Conservation (phyloP, 2,888 invertebrate genomes). For the Saturnia japonica region DNA sequence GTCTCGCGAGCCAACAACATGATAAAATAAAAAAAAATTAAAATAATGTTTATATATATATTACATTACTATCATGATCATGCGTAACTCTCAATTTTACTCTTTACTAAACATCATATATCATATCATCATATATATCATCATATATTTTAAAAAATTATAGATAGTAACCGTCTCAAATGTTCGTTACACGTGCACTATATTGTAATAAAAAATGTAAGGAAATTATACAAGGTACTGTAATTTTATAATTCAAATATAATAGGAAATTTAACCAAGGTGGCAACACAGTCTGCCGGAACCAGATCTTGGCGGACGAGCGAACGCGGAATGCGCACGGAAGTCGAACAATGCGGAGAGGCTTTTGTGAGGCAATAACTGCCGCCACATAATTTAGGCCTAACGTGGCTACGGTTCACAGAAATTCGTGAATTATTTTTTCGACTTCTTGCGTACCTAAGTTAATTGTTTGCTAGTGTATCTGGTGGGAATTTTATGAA, state of each 20-base stretch:
- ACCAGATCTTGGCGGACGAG: slow-evolving; percentile 35
- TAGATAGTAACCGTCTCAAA: too few relatives aligned
- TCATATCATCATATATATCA: too few relatives aligned
- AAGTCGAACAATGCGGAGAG: slow-evolving; percentile 41
- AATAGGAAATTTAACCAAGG: slow-evolving; percentile 14
- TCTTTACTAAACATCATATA: too few relatives aligned
- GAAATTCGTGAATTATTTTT: slow-evolving; percentile 27
- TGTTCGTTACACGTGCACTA: too few relatives aligned
- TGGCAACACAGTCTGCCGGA: slow-evolving; percentile 28
- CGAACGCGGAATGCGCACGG: slow-evolving; percentile 33
- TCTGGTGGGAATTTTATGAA: background rate
- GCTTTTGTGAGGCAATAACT: slow-evolving; percentile 44
- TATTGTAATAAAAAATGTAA: background rate
- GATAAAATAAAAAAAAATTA: too few relatives aligned
- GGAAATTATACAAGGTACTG: background rate
- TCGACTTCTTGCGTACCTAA: slow-evolving; percentile 6
- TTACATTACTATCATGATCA: too few relatives aligned
- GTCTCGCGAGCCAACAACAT: too few relatives aligned
- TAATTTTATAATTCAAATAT: slow-evolving; percentile 3
- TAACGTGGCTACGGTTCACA: slow-evolving; percentile 25
- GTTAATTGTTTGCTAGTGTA: background rate
- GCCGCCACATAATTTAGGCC: slow-evolving; percentile 36
- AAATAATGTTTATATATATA: too few relatives aligned
- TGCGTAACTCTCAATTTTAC: too few relatives aligned
- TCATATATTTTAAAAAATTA: too few relatives aligned